These are phyloP conservation scores for Ichneumoninae sp. DNA, from an alignment of 2,888 invertebrate genomes.

Conservation along the genomic window DNA sequence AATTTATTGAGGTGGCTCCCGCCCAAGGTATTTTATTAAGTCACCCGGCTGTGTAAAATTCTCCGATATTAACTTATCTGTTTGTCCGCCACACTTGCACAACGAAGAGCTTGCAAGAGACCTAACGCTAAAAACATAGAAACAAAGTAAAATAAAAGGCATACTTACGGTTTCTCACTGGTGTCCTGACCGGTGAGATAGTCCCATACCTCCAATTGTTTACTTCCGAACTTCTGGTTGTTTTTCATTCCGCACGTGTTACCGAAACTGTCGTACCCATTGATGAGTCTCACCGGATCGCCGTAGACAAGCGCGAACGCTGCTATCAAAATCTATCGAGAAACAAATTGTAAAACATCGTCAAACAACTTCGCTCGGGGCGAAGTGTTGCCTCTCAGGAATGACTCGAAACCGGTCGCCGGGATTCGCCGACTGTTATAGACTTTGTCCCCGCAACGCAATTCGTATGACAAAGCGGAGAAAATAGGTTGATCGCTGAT, in stretches of 20 bases:
- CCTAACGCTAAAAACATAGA: too few relatives aligned
- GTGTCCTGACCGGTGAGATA: slow-evolving; percentile 89
- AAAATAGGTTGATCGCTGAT: slow-evolving; percentile 33
- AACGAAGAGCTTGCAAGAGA: too few relatives aligned
- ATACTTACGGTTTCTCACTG: slow-evolving; percentile 88
- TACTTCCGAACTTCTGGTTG: slow-evolving; percentile 90
- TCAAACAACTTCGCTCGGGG: slow-evolving; percentile 39
- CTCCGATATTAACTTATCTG: neutral
- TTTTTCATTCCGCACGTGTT: slow-evolving; percentile 95
- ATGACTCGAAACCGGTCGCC: neutral
- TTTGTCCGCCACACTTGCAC: too few relatives aligned
- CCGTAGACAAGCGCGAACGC: slow-evolving; percentile 95
- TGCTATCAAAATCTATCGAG: slow-evolving; percentile 91
- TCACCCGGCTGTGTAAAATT: too few relatives aligned
- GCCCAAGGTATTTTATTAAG: too few relatives aligned
- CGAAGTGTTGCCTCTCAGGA: neutral
- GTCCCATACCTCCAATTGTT: slow-evolving; percentile 3
- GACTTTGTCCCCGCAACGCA: slow-evolving; percentile 1
- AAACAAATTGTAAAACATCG: slow-evolving; percentile 54
- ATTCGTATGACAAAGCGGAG: slow-evolving; percentile 30
- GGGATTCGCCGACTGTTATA: neutral
- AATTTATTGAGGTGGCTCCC: too few relatives aligned
- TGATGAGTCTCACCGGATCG: slow-evolving; percentile 93
- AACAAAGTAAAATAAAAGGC: slow-evolving; percentile 57
- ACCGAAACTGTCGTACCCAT: slow-evolving; percentile 97